Base-by-base conservation (phyloP, 1,140 invertebrate genomes). In the Panagrolaimus sp. region DNA sequence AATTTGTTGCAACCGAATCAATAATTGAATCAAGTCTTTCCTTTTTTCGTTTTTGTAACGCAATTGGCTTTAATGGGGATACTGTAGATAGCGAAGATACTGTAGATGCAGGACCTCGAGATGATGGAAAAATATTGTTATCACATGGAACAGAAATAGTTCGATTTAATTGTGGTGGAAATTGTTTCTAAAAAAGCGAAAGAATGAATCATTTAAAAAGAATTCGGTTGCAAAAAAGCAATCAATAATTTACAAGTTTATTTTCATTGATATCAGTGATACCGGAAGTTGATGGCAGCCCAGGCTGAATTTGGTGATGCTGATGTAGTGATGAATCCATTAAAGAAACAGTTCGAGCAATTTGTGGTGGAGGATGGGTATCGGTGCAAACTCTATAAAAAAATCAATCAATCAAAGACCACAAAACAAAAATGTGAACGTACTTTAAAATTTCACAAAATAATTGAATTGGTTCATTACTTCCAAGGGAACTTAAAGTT, bases 381-480 rank as follows among this genome's bases (percentile, higher is more conserved):
- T 38, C 32, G 32, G 32, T 38, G 32, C 32, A 38, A 38, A 38
- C 32, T 38, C 32, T 38, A 38, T 38, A 38, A 38, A 38, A 38
- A 38, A 38, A 38, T 4, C 32, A 38, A 38, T 38, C 32, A 7
- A 38, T 38, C 32, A 38, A 38, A 38, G 32, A 38, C 7, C 32
- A 38, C 7, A 4, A 2, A 38, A 4, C 32, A 38, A 38, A 38
- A 38, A 38, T 7, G 32, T n/a, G n/a, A n/a, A n/a, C 32, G 32
- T 38, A 38, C 32, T 38, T 38, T 38, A 26, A 28, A 58, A 58
- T 58, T 28, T 58, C 21, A 17, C 52, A 58, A 12, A 26, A 28
- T 10, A 58, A 28, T 28, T 58, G 52, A 58, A 58, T 58, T 12
- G 52, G 52, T 14, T 28, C 52, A 58, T 12, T 58, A 12, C 21